Conservation (phyloP, 2,113 vertebrate genomes). For the Onychostoma macrolepis region DNA sequence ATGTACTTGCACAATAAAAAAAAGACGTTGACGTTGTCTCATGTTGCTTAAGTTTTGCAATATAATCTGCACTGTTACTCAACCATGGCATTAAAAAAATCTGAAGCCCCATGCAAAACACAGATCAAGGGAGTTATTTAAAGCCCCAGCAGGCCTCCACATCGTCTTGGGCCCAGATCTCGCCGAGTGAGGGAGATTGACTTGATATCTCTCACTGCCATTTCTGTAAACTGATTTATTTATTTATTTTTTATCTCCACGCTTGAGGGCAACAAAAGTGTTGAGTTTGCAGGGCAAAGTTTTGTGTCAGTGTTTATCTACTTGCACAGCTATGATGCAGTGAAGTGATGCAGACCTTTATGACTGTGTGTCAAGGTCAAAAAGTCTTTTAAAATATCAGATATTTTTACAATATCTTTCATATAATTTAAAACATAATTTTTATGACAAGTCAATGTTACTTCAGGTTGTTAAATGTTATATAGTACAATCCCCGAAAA, state of each 20-base stretch:
- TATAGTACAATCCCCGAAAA: too few relatives aligned
- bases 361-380: not conserved
- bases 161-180: constrained; percentile 7
- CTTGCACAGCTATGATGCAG: not conserved
- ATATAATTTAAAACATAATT: not conserved
- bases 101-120: not conserved
- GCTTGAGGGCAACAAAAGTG: not conserved
- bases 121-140: not conserved
- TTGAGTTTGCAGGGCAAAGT: not conserved
- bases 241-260: not conserved
- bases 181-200: not conserved
- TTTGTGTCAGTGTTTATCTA: not conserved
- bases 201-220: constrained; percentile 28
- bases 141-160: constrained; percentile 6
- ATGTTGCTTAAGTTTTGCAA: not conserved
- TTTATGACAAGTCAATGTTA: not conserved
- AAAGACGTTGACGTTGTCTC: not conserved
- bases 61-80: not conserved
- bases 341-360: not conserved
- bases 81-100: not conserved
- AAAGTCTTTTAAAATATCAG: not conserved
- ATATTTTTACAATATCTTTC: not conserved
- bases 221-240: constrained; percentile 34
- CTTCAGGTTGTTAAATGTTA: not conserved
- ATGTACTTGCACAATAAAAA: not conserved